Evolutionary conservation across 2,113 vertebrate species (phyloP), one percentile per base, ranked within the genome.

Genomic region (Marmota monax): DNA sequence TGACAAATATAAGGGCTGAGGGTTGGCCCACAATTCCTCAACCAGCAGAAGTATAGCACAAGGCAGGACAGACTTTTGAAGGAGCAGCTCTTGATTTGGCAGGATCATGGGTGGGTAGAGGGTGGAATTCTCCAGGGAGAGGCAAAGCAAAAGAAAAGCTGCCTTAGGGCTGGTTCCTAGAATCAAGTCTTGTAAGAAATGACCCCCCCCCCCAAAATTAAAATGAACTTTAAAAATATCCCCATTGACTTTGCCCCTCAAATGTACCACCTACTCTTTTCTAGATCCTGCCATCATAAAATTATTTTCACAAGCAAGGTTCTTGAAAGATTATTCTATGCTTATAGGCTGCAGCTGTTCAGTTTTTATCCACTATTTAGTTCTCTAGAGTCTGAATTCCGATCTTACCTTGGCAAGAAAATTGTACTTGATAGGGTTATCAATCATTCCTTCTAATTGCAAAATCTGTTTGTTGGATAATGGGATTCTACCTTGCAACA

Each of bases 311-410:
- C 7, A 61, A 45, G 80, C 9, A 58, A 65, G 18, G 17, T 2
- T n/a, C 25, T 32, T 34, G 22, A 65, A 94, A 27, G 69, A 39
- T 32, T 10, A 29, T 65, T 45, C 61, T 0, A 25, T 11, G 45
- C 0, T 4, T 10, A 45, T 0, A 53, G 9, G 12, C 22, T 45
- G 42, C 13, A 39, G 29, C 8, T 11, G 4, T 10, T 70, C 32
- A 5, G 4, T 16, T 89, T 58, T 17, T 32, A n/a, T 37, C 23
- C 32, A 73, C 17, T 25, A 3, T 1, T 77, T 7, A 25, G 17
- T 42, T 84, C 76, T 77, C 45, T 56, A 8, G 29, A 42, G 2
- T 89, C 25, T 42, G 34, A 69, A 37, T 16, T 82, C 23, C 27
- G 39, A 45, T 5, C 56, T 82, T 67, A 25, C 13, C n/a, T n/a